Evolutionary conservation across 2,113 vertebrate species (phyloP), one percentile per base, ranked within the genome.

Genomic region (Epinephelus lanceolatus): DNA sequence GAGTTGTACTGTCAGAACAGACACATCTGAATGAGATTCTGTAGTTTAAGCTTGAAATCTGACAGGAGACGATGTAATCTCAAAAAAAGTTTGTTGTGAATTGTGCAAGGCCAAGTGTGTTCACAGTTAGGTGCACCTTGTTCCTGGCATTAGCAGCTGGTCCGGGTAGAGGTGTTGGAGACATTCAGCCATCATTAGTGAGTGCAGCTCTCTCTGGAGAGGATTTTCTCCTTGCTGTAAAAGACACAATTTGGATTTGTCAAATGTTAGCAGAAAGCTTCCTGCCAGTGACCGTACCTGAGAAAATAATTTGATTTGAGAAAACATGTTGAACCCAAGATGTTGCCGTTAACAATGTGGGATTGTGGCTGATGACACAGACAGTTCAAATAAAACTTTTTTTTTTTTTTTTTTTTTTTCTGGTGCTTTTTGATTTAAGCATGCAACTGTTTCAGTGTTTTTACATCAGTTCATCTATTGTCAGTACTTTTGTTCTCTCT

Each of bases 381-480:
- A 62, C 23, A 25, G 49, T 81, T 61, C 27, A 49, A 40, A 56
- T 45, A 13, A 3, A 86, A 70, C 14, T 18, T 61, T 8, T 37
- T 53, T 53, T 53, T 53, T 53, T 53, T 18, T 61, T 8, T 37
- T 53, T 53, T 53, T 53, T 53, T 53, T 53, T 53, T 84, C 37
- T 11, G 19, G 5, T 80, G 37, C 33, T 25, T 79, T 61, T 70
- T 59, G 0, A 70, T 69, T 49, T 45, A 57, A 66, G 30, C 66
- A 30, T n/a, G 81, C 37, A 67, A 75, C 69, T 55, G 68, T 73
- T 78, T 60, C 56, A 21, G 12, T 17, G 30, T 52, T 72, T 77
- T 86, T 88, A 62, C 86, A 79, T 81, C 80, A 86, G 19, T 78
- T 56, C 25, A 27, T 75, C 71, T 49, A 18, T 72, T 71, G 71